Evolutionary conservation across 2,888 invertebrate genomes (phyloP), one percentile per base, ranked within the genome.

Genomic region (Heliconius sara): DNA sequence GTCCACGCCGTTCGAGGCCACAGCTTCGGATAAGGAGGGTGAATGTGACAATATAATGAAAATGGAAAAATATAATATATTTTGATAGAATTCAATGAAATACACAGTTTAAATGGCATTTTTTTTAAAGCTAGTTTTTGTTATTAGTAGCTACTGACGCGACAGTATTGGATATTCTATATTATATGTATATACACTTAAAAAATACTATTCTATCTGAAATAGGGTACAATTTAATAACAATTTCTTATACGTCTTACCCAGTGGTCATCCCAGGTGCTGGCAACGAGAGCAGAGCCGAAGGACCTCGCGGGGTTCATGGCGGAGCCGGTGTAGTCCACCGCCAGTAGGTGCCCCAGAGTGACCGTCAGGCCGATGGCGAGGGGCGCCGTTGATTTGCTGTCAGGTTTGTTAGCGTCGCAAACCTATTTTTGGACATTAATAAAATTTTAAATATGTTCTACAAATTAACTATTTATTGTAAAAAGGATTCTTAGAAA

Each of bases 291-390:
- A 3, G 99, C 98, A 0, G 98, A 97, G 80, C 99, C 99, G 87
- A 99, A 96, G 81, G 97, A 97, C 82, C 99, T 96, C 0, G 99
- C 99, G 0, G 99, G 98, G 94, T 99, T 99, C 98, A 99, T 98
- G 86, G 98, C 97, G 65, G 98, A 96, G 70, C 98, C 98, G 16
- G 99, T 98, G 88, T 96, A 96, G 92, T 97, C 97, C 88, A 99
- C 97, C 22, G 97, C 97, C 78, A 97, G 96, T 85, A 99, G 95
- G 91, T 99, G 99, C 10, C 98, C 98, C 81, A 98, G 95, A 0
- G 97, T 96, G 71, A 99, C 98, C 0, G 98, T 96, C 84, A 99
- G 95, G 0, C 99, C 99, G 87, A 99, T 99, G 79, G 98, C 97
- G 75, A 99, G 94, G 0, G 99, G 98, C 0, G 97, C 98, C 0